Evolutionary conservation across 1,140 invertebrate species (phyloP), one percentile per base, ranked within the genome.

Genomic region (Phymorhynchus buccinoides): DNA sequence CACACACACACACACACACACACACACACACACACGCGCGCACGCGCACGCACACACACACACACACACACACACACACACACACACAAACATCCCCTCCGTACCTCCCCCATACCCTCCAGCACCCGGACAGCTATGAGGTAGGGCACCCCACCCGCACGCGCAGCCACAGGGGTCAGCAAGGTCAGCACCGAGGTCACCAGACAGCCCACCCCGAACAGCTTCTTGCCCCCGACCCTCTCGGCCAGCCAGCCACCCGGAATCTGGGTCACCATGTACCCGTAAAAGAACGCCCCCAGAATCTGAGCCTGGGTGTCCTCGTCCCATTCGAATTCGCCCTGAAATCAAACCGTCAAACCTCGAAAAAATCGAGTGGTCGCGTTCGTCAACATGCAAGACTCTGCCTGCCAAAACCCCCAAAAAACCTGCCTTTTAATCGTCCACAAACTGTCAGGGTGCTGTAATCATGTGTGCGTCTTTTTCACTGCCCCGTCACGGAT

Each of bases 61-160:
- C 44, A 9, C 44, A 6, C 44, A 6, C 6, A 6, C 44, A 48
- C 44, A 48, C 44, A 48, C 18, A 48, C 44, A 9, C 18, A 9
- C 18, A 9, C 18, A 9, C 18, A 9, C 18, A 6, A 9, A 9
- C 44, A 48, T 18, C 44, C 44, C 44, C 42, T 27, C n/a, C 84
- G 88, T 93, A 97, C 96, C 95, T 98, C 97, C 90, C 96, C 97
- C 73, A 98, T 92, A 75, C 97, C 97, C 94, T 98, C 97, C 48
- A 98, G 91, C 30, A 98, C 95, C 88, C 97, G 94, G 0, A 97
- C 94, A 7, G 95, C 94, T 42, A 98, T 93, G 0, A 98, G 94
- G 27, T 96, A 91, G 37, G 94, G 95, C 4, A 96, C 95, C 86
- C 95, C 96, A 6, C 44, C 44, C 32, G 94, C 94, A 37, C 89